Percentiles rank a stretch among this genome's conserved stretches.
These are phyloP conservation scores for Rhinella marina DNA, from an alignment of 2,797 vertebrate genomes.

Conservation along the genomic window DNA sequence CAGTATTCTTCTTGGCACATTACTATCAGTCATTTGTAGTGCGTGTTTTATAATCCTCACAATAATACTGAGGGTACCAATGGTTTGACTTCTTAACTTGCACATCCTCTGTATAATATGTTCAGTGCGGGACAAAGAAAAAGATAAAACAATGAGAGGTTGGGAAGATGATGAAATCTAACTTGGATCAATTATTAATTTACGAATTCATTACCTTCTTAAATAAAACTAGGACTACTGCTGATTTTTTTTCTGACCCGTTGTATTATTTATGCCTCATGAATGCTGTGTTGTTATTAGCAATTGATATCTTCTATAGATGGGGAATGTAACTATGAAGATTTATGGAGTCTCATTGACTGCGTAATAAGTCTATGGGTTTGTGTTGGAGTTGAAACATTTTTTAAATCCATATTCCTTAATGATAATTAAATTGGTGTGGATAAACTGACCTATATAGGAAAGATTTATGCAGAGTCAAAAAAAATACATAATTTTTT, in stretches of 20 bases:
- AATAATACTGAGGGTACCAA: neutral
- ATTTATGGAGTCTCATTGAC: conserved; percentile 4
- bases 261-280: neutral
- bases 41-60: neutral
- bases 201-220: conserved; percentile 18
- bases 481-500: neutral
- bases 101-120: neutral
- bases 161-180: neutral
- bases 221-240: neutral
- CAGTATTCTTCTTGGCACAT: too few relatives aligned
- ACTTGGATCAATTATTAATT: conserved; percentile 24
- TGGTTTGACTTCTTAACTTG: neutral
- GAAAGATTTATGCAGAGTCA: neutral
- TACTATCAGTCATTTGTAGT: neutral
- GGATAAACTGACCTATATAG: neutral
- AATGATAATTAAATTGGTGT: neutral
- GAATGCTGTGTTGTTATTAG: neutral
- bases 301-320: neutral
- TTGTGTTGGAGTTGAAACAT: neutral
- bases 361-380: neutral
- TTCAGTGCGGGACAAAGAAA: neutral
- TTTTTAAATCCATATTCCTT: neutral
- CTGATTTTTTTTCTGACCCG: neutral
- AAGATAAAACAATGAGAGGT: neutral
- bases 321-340: neutral